These are phyloP conservation scores for Neoascia interrupta DNA, from an alignment of 2,888 invertebrate genomes.

Conservation along the genomic window DNA sequence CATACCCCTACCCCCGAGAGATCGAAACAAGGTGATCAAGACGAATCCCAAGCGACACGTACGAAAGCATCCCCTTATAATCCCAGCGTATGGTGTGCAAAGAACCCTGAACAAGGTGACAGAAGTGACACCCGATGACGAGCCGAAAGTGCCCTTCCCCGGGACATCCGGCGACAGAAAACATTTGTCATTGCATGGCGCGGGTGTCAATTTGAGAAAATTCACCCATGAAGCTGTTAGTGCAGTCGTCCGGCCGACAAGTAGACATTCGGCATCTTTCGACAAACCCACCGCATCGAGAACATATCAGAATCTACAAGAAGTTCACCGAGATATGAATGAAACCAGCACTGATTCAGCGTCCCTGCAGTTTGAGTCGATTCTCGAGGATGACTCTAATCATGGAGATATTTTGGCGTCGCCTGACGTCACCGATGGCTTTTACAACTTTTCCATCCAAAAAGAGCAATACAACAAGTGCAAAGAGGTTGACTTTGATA, in stretches of 20 bases:
- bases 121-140: slow-evolving; percentile 78
- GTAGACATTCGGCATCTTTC: slow-evolving; percentile 58
- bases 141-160: slow-evolving; percentile 68
- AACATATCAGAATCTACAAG: slow-evolving; percentile 76
- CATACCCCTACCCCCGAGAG: slow-evolving; percentile 89
- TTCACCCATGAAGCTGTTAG: slow-evolving; percentile 74
- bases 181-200: slow-evolving; percentile 42
- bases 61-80: slow-evolving; percentile 89
- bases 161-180: slow-evolving; percentile 47
- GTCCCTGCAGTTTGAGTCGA: slow-evolving; percentile 79
- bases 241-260: slow-evolving; percentile 72
- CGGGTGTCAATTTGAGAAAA: slow-evolving; percentile 44
- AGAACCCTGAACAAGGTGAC: slow-evolving; percentile 83
- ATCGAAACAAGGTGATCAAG: slow-evolving; percentile 81
- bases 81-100: slow-evolving; percentile 84
- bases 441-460: slow-evolving; percentile 79
- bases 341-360: slow-evolving; percentile 75
- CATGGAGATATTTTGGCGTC: slow-evolving; percentile 76
- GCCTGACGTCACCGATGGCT: slow-evolving; percentile 79
- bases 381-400: slow-evolving; percentile 77
- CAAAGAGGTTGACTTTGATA: slow-evolving; percentile 75
- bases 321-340: slow-evolving; percentile 48
- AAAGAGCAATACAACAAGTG: slow-evolving; percentile 78
- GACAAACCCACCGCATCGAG: slow-evolving; percentile 69
- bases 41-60: slow-evolving; percentile 86